Evolutionary conservation across 2,888 invertebrate species (phyloP).

Genomic region (Leptodirus hochenwartii): DNA sequence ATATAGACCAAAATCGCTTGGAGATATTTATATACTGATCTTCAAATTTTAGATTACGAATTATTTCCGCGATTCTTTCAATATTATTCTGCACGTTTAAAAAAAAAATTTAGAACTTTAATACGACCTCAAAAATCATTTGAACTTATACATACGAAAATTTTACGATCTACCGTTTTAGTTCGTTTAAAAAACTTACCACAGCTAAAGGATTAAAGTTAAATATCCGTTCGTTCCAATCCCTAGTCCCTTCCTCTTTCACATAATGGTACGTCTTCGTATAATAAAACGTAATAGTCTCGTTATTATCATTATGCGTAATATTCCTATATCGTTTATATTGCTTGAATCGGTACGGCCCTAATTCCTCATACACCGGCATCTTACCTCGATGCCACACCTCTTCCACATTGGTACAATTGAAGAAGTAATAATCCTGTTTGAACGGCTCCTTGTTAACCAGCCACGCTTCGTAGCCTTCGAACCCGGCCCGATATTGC

Average conservation of each 20-base stretch:
- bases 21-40: too few species aligned
- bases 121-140: constrained; percentile 1
- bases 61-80: too few species aligned
- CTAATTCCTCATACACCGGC: constrained; percentile 35
- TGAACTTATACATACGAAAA: too few species aligned
- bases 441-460: constrained; percentile 8
- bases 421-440: constrained; percentile 23
- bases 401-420: constrained; percentile 30
- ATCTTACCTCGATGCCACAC: constrained; percentile 33
- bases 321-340: constrained; percentile 52
- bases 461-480: constrained; percentile 7
- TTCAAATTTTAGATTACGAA: too few species aligned
- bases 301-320: constrained; percentile 50
- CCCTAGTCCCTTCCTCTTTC: constrained; percentile 42
- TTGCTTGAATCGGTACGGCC: constrained; percentile 50
- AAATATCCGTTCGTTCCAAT: constrained; percentile 47
- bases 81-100: too few species aligned
- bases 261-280: constrained; percentile 52
- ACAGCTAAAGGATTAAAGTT: constrained; percentile 62
- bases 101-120: too few species aligned
- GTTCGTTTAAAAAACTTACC: too few species aligned
- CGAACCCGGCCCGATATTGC: constrained; percentile 1
- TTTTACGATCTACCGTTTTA: too few species aligned
- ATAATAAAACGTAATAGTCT: constrained; percentile 52
- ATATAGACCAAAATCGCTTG: too few species aligned